Evolutionary conservation across 2,888 invertebrate genomes (phyloP).

Genomic region (Cheilosia urbana): DNA sequence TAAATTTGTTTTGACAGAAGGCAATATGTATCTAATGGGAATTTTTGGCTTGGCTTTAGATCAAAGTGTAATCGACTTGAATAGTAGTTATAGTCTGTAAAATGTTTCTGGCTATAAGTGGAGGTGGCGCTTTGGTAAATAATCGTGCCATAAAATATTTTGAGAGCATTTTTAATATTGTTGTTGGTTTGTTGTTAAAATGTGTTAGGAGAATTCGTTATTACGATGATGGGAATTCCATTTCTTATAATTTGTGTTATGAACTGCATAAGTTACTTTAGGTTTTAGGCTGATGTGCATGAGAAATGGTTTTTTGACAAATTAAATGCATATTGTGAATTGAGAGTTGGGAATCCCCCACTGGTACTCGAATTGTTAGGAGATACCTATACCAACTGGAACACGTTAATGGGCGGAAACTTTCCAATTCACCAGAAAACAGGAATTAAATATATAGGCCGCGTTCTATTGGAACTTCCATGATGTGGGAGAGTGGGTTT

Average conservation of each 20-base stretch:
- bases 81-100: not conserved
- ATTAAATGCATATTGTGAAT: no score
- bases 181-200: not conserved
- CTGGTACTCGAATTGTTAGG: no score
- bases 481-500: no score
- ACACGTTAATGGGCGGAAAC: no score
- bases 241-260: not conserved
- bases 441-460: no score
- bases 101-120: not conserved
- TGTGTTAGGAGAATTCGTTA: not conserved
- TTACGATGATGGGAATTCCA: slow-evolving; percentile 25
- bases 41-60: not conserved
- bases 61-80: slow-evolving; percentile 16
- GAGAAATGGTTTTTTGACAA: not conserved
- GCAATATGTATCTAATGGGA: not conserved
- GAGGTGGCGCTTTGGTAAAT: not conserved
- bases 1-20: not conserved
- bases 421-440: no score
- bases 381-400: not conserved
- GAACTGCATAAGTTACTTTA: not conserved
- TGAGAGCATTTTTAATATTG: not conserved
- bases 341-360: no score
- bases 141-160: not conserved
- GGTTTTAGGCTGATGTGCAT: not conserved
- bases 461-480: no score